Base-by-base conservation (phyloP, 2,888 invertebrate species). In the Atherix ibis region DNA sequence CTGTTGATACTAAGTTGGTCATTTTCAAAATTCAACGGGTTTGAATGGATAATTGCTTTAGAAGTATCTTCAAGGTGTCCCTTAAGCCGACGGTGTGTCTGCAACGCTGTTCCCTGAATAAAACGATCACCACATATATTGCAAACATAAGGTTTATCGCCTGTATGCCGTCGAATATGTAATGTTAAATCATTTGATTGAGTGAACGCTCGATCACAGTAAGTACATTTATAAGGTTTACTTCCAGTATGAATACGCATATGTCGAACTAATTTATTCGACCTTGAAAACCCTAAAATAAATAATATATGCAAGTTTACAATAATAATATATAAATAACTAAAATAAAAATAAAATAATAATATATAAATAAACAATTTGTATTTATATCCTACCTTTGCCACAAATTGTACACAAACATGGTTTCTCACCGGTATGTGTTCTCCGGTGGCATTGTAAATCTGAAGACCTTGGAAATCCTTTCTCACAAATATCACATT, bases 111-210 rank as follows among this genome's bases (percentile, higher is more conserved):
- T 2, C 70, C 68, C 62, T 76, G 76, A 44, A 77, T 76, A 44
- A 77, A 78, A 13, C 74, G 63, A 15, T 74, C 73, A 0, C 72
- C 71, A 47, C 78, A 77, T 2, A 76, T 63, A 18, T 71, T 73
- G 44, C 77, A 78, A 6, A 58, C 70, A 49, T 73, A 74, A 0
- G 74, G 74, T 22, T 73, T 65, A 38, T 73, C 71, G 2, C 77
- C 78, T 0, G 78, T 78, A 48, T 78, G 78, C 1, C 77, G 62
- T 0, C 77, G 66, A 46, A 77, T 70, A 49, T 78, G 78, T 12
- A 78, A 51, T 1, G 74, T 74, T 31, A 78, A 57, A 48, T 78
- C 77, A 51, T 78, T 77, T 32, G 76, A 77, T 53, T 78, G 78
- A 0, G 76, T 73, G 51, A 78, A 78, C 17, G 57, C 54, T 38